Percentiles rank a stretch among this genome's conserved stretches.
Conservation (phyloP, 2,113 vertebrate species). For the Phalacrocorax pelagicus region DNA sequence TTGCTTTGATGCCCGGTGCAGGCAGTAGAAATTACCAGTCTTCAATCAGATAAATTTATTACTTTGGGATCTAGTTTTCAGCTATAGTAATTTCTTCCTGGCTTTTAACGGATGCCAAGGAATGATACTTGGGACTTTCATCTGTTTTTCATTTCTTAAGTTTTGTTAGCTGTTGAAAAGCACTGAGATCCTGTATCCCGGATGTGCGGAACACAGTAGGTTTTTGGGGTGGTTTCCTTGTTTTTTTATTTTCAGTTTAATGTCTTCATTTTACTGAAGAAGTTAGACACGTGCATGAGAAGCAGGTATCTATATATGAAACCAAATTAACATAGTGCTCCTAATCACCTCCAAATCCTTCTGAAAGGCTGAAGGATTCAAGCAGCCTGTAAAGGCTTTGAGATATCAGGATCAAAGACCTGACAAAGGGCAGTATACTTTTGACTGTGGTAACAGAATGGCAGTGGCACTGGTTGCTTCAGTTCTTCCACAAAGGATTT, state of each 20-base stretch:
- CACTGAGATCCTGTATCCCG: not conserved
- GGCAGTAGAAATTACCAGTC: not conserved
- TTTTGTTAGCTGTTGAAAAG: not conserved
- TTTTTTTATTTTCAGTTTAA: not conserved
- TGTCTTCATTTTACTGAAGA: not conserved
- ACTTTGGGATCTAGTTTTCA: not conserved
- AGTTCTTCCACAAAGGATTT: rapidly evolving
- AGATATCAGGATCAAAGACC: not conserved
- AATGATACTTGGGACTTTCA: not conserved
- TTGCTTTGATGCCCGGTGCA: not conserved
- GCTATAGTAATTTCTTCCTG: not conserved
- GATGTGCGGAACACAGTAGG: not conserved
- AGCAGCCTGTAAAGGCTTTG: not conserved
- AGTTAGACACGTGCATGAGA: not conserved
- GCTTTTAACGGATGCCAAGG: not conserved
- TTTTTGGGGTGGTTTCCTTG: not conserved
- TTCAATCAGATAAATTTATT: not conserved
- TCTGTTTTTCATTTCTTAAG: not conserved
- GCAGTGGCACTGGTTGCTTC: not conserved
- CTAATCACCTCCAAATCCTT: not conserved
- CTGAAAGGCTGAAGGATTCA: not conserved
- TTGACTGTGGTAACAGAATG: not conserved
- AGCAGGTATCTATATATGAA: not conserved
- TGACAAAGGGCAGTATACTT: not conserved
- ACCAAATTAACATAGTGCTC: not conserved